Conservation (phyloP, 2,888 invertebrate species). For the Microplitis manilae region DNA sequence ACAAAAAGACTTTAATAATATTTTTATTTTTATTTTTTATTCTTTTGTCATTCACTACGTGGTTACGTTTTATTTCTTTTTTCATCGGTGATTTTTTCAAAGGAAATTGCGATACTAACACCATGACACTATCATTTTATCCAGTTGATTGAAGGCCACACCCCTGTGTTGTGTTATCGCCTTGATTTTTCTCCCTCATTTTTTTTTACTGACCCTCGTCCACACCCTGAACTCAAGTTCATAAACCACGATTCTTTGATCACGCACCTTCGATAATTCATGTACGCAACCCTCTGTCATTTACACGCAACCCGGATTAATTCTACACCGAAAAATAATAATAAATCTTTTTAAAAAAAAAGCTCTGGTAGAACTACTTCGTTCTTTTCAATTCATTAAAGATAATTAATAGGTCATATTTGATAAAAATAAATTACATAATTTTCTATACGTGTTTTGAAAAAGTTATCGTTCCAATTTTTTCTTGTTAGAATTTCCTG, state of each 20-base stretch:
- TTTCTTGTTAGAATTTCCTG: too few species aligned
- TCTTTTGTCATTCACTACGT: background rate
- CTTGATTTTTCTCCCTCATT: constrained; percentile 40
- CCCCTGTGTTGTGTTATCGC: constrained; percentile 41
- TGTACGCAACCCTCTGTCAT: background rate
- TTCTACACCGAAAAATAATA: background rate
- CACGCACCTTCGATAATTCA: background rate
- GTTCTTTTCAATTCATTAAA: background rate
- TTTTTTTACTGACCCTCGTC: constrained; percentile 7
- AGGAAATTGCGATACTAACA: constrained; percentile 48
- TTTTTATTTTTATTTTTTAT: constrained; percentile 17
- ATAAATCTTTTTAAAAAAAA: background rate
- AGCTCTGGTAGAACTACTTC: background rate
- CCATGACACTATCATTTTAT: constrained; percentile 50
- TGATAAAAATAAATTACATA: too few species aligned
- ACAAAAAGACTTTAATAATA: constrained; percentile 25
- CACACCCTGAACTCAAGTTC: constrained; percentile 2
- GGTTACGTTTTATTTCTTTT: background rate
- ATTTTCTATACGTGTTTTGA: too few species aligned
- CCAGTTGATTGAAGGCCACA: constrained; percentile 48
- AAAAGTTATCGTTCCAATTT: too few species aligned
- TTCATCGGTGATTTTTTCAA: background rate
- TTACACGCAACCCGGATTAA: constrained; percentile 3
- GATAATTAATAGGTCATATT: background rate
- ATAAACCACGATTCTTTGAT: constrained; percentile 5